Base-by-base conservation (phyloP, 2,797 vertebrate genomes). In the Dicrostonyx torquatus region DNA sequence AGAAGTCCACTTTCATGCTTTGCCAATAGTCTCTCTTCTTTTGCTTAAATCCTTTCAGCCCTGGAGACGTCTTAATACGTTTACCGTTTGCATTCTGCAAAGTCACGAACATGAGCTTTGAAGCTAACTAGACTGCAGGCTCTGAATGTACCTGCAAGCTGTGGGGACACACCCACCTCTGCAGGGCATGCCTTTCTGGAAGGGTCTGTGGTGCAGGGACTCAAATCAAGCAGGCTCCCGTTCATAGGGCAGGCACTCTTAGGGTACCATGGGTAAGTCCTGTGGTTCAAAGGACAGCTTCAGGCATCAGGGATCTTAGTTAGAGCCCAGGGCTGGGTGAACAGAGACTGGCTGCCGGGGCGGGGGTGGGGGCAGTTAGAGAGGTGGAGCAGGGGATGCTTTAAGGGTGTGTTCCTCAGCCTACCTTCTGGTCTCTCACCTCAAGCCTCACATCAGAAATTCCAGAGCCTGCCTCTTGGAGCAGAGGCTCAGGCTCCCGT, bases 1-100 rank as follows among this genome's bases (percentile, higher is more conserved):
- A 53, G 12, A 75, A 29, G 14, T 60, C 60, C 93, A 73, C 89
- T 82, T 82, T 90, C 45, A 90, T 90, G 89, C 43, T 70, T 34
- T 93, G 91, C 93, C 93, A 94, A 53, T 73, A 73, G 43, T 50
- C 75, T 90, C 50, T 40, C 34, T 4, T 26, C 24, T 15, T 73
- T 64, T 66, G 58, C 64, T 79, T 78, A 58, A 70, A 86, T 89
- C 76, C 88, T 66, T 37, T 68, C 37, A 13, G 80, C 43, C 76
- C 73, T 87, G 58, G 58, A 40, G 76, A 43, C 5, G 72, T 62
- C 64, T 64, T 66, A 12, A 17, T 72, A 29, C 18, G 8, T 31
- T 78, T 50, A 2, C 75, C 20, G 5, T 55, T 31, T 48, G 48
- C 45, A 31, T 79, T 79, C 43, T 79, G 76, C 75, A 13, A 37